These are phyloP conservation scores for Neomorphus geoffroyi DNA, from an alignment of 2,797 vertebrate species.

Conservation along the genomic window DNA sequence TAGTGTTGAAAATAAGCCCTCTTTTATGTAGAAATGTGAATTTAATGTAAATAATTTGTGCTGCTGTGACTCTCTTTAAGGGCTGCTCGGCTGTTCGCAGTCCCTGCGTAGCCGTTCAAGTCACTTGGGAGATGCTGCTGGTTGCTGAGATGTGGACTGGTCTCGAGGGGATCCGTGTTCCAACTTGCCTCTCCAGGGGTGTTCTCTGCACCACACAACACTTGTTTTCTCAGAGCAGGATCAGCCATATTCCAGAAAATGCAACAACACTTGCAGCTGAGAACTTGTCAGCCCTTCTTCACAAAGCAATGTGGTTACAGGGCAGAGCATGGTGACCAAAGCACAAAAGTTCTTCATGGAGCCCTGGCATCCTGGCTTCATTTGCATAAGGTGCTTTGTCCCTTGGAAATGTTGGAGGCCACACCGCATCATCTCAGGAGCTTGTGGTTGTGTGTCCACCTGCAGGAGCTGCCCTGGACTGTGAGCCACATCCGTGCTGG, in stretches of 20 bases:
- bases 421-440: rapidly evolving
- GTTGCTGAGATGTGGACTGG: background rate
- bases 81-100: background rate
- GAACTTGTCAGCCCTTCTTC: background rate
- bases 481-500: rapidly evolving
- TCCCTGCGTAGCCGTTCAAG: background rate
- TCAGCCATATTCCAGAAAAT: background rate
- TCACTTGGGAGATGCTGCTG: background rate
- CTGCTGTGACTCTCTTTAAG: background rate
- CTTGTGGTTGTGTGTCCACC: rapidly evolving
- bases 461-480: background rate
- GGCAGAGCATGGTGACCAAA: rapidly evolving
- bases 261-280: background rate
- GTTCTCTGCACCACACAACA: rapidly evolving
- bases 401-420: background rate
- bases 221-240: background rate
- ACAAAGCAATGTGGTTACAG: rapidly evolving
- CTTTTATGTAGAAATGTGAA: conserved; percentile 10
- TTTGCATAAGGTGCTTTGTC: background rate
- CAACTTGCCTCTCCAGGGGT: background rate
- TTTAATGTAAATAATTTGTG: conserved; percentile 23
- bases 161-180: background rate
- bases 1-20: background rate
- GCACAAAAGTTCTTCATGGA: background rate
- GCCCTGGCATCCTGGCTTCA: background rate